Percentiles rank a stretch among this genome's conserved stretches.
phyloP scores from a whole-genome alignment of 35 echinoderm and acorn worm genomes.

The Anneissia japonica region DNA sequence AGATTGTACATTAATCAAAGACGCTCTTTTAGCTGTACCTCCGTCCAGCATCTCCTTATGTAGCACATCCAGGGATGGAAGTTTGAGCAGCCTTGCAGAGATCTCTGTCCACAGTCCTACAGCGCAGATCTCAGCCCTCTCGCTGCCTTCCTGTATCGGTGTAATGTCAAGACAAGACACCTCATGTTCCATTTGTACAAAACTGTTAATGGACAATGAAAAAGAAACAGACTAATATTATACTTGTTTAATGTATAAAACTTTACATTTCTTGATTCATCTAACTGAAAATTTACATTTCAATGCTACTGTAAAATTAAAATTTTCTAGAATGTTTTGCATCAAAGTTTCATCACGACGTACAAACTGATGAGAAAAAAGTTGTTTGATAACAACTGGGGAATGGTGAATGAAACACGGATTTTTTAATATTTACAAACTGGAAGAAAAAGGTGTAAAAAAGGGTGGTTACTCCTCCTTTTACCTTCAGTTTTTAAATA shows the following conservation, averaged over 20 bases:
- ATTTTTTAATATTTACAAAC: too few species aligned
- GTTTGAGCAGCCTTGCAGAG: slow-evolving; percentile 70
- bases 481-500: neutral
- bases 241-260: neutral
- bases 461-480: too few species aligned
- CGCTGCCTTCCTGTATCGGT: slow-evolving; percentile 49
- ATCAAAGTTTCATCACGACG: too few species aligned
- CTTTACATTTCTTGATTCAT: neutral
- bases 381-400: too few species aligned
- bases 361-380: too few species aligned
- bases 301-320: too few species aligned
- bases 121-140: slow-evolving; percentile 80
- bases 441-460: too few species aligned
- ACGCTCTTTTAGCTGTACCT: slow-evolving; percentile 31
- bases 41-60: slow-evolving; percentile 85
- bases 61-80: slow-evolving; percentile 66
- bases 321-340: too few species aligned
- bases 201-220: slow-evolving; percentile 38
- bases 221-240: neutral
- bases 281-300: too few species aligned
- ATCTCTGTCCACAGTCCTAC: slow-evolving; percentile 98
- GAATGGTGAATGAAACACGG: too few species aligned
- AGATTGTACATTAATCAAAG: neutral
- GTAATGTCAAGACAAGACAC: slow-evolving; percentile 88
- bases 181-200: slow-evolving; percentile 87